Conservation (phyloP, 1,140 invertebrate species). For the Pogonomyrmex californicus region DNA sequence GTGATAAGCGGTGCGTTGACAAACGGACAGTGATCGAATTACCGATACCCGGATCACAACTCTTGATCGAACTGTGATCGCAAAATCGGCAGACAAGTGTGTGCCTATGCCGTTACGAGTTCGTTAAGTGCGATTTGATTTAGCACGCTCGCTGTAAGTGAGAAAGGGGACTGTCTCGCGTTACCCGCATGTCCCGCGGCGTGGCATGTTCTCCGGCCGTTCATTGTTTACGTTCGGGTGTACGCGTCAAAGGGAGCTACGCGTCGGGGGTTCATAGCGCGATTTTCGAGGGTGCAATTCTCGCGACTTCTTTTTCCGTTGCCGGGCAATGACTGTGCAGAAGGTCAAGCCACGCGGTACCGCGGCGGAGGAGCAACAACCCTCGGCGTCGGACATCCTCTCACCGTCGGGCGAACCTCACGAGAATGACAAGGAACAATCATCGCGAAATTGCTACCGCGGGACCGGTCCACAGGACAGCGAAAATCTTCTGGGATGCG, state of each 20-base stretch:
- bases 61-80: neutral
- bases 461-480: slow-evolving; percentile 80
- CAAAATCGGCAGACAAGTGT: slow-evolving; percentile 19
- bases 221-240: slow-evolving; percentile 57
- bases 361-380: slow-evolving; percentile 79
- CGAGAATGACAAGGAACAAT: slow-evolving; percentile 82
- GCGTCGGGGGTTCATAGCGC: neutral
- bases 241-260: slow-evolving; percentile 17
- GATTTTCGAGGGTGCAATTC: slow-evolving; percentile 41
- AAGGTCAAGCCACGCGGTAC: slow-evolving; percentile 84
- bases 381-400: slow-evolving; percentile 80
- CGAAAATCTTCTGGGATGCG: slow-evolving; percentile 86
- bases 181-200: slow-evolving; percentile 26
- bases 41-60: slow-evolving; percentile 11
- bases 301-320: slow-evolving; percentile 33
- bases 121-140: slow-evolving; percentile 26
- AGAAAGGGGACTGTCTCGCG: neutral
- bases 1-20: neutral
- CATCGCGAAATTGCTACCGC: slow-evolving; percentile 63
- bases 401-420: slow-evolving; percentile 77
- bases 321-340: slow-evolving; percentile 84
- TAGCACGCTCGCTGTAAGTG: slow-evolving; percentile 2
- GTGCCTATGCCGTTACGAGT: slow-evolving; percentile 32
- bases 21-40: slow-evolving; percentile 12
- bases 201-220: slow-evolving; percentile 51